Evolutionary conservation across 2,888 invertebrate species (phyloP), one percentile per base, ranked within the genome.

Genomic region (Chromoteleia sp.): DNA sequence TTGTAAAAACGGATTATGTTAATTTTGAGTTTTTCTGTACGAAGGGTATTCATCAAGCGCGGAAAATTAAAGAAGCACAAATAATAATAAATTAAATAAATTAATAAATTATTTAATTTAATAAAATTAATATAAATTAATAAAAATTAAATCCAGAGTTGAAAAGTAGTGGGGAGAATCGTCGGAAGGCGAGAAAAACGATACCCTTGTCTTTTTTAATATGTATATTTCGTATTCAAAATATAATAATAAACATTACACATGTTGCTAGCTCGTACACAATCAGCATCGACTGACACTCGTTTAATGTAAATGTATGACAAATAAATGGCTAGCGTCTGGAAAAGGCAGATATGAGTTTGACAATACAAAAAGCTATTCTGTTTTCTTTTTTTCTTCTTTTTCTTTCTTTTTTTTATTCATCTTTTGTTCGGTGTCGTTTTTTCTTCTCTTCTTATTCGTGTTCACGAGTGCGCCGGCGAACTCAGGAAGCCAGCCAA

Each of bases 171-270:
- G n/a, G n/a, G n/a, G n/a, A n/a, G n/a, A n/a, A n/a, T n/a, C n/a
- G n/a, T n/a, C n/a, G n/a, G n/a, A n/a, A n/a, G n/a, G n/a, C n/a
- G n/a, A n/a, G n/a, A n/a, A n/a, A n/a, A n/a, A n/a, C n/a, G n/a
- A n/a, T n/a, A n/a, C n/a, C n/a, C n/a, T n/a, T n/a, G n/a, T 29
- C 84, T 84, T 87, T 87, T 88, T 87, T 86, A 88, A 88, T 89
- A 90, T 89, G 88, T 89, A 88, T 90, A 91, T 90, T 91, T 91
- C 87, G 89, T 90, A 91, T 91, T 91, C 90, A 91, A 91, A 91
- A 91, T 91, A 91, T 91, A 91, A 90, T 91, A 88, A 89, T 90
- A 86, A 91, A 91, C 89, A 89, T 90, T 90, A 90, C 89, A 90
- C 89, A 89, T 88, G 89, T 88, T 89, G 88, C 88, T 89, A 88